These are phyloP conservation scores for Phataginus tetradactyla DNA, from an alignment of 2,797 vertebrate genomes.

Conservation along the genomic window DNA sequence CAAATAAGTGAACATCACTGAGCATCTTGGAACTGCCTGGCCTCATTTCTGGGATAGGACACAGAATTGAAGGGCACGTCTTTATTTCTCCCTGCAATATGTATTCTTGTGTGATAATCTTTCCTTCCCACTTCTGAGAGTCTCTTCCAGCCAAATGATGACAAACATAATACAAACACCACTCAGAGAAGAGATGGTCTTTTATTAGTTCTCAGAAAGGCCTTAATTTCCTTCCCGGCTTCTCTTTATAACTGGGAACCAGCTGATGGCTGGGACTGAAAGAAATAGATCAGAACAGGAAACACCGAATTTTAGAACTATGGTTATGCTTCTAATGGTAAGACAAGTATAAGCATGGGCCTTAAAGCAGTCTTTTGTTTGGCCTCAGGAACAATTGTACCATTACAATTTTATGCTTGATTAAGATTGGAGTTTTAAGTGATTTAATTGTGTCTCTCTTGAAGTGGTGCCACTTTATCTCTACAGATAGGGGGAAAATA, in stretches of 20 bases:
- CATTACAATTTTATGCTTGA: not conserved
- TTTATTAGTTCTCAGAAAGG: conserved; percentile 75
- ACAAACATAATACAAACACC: conserved; percentile 81
- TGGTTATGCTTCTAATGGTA: conserved; percentile 78
- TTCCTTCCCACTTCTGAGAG: conserved; percentile 76
- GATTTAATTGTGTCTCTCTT: conserved; percentile 34
- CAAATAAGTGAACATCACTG: conserved; percentile 15
- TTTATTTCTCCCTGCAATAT: conserved; percentile 78
- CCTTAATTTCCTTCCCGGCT: conserved; percentile 82
- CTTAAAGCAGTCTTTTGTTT: conserved; percentile 82
- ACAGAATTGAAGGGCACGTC: conserved; percentile 65
- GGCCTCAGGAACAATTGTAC: conserved; percentile 81
- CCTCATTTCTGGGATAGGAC: conserved; percentile 49
- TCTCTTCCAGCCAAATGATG: conserved; percentile 81
- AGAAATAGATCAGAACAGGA: conserved; percentile 82
- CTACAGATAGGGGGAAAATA: conserved; percentile 45
- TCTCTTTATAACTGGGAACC: conserved; percentile 70
- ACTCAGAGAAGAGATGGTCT: conserved; percentile 81
- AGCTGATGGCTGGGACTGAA: conserved; percentile 78
- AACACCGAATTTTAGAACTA: conserved; percentile 81
- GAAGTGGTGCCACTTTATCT: conserved; percentile 51
- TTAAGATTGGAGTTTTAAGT: conserved; percentile 47
- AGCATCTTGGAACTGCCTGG: conserved; percentile 64
- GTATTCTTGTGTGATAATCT: conserved; percentile 73
- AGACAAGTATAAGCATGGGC: conserved; percentile 81